Evolutionary conservation across 1,140 invertebrate species (phyloP).

Genomic region (Eciton burchellii): DNA sequence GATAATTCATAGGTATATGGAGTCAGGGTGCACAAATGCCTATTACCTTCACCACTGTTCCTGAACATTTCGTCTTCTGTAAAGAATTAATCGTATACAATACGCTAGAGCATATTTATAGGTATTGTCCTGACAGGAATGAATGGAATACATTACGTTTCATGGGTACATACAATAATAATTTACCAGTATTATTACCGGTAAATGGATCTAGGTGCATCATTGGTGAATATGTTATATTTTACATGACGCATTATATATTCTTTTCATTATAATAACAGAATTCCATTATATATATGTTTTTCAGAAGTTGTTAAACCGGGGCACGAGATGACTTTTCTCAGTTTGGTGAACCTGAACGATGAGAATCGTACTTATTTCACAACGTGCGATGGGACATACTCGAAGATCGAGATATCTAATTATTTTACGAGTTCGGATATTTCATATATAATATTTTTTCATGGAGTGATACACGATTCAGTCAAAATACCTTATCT

Average conservation of each 20-base stretch:
- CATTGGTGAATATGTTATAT: slow-evolving; percentile 29
- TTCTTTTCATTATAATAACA: background rate
- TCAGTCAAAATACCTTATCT: no score
- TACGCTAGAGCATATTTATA: background rate
- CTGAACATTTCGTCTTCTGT: slow-evolving; percentile 63
- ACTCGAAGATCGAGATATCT: no score
- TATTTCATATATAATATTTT: no score
- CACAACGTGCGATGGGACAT: no score
- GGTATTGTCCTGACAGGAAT: slow-evolving; percentile 19
- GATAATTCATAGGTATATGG: slow-evolving; percentile 65
- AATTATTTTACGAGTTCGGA: no score
- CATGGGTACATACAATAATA: no score
- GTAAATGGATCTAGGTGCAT: background rate
- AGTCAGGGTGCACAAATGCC: slow-evolving; percentile 27
- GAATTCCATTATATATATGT: no score
- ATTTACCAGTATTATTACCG: background rate
- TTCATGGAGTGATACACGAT: no score
- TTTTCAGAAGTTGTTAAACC: no score
- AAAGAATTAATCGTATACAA: slow-evolving; percentile 62
- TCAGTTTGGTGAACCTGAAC: no score
- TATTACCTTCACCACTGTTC: slow-evolving; percentile 64
- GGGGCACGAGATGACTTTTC: no score
- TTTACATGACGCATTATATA: background rate
- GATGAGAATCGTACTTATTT: no score
- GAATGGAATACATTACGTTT: background rate